Evolutionary conservation across 1,140 invertebrate species (phyloP).

Genomic region (Drosophila navojoa): DNA sequence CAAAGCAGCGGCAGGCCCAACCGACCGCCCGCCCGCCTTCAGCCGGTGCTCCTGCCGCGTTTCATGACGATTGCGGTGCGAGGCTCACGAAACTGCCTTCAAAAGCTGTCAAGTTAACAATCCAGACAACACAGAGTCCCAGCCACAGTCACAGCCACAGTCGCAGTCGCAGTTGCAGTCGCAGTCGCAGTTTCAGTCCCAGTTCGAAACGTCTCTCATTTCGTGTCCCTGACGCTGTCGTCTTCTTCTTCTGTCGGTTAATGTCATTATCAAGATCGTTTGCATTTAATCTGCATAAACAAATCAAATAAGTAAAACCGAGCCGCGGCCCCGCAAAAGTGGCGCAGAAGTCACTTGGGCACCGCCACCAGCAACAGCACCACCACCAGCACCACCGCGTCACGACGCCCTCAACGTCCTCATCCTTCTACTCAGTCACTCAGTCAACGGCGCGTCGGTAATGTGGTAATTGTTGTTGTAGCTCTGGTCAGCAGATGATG

Average conservation of each 20-base stretch:
- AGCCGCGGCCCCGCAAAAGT: constrained; percentile 61
- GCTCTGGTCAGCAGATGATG: constrained; percentile 36
- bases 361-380: constrained; percentile 26
- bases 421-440: constrained; percentile 33
- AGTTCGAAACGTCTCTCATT: constrained; percentile 23
- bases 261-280: constrained; percentile 84
- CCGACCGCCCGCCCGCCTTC: not conserved
- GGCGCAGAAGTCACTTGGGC: constrained; percentile 58
- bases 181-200: not conserved
- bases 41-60: constrained; percentile 6
- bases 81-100: constrained; percentile 77
- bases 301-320: constrained; percentile 81
- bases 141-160: constrained; percentile 12
- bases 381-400: constrained; percentile 9
- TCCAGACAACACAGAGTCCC: constrained; percentile 72
- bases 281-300: constrained; percentile 84
- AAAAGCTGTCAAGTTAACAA: constrained; percentile 83
- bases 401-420: constrained; percentile 26
- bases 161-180: constrained; percentile 31
- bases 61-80: constrained; percentile 66
- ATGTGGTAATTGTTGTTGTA: constrained; percentile 78
- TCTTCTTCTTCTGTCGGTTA: constrained; percentile 79
- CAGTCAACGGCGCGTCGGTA: constrained; percentile 74
- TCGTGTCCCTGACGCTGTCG: constrained; percentile 48
- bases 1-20: constrained; percentile 17